Conservation (phyloP, 2,888 invertebrate species). For the Saturnia japonica region DNA sequence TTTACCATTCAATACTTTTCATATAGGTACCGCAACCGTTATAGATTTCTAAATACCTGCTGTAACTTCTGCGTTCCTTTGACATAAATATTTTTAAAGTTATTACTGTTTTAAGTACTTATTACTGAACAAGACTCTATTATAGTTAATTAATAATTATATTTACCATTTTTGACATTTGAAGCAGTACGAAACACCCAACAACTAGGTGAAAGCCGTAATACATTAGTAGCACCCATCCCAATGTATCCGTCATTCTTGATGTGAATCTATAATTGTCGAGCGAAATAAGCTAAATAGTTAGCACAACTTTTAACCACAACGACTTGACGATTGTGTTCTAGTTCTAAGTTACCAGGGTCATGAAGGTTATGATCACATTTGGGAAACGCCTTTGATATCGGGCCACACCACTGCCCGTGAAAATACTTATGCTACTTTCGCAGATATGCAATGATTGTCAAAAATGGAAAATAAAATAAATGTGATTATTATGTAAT, state of each 20-base stretch:
- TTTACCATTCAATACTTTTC: neutral
- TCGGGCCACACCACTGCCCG: no score
- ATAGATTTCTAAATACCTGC: neutral
- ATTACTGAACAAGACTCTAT: neutral
- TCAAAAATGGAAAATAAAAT: no score
- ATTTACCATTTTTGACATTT: constrained; percentile 36
- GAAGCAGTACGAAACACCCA: constrained; percentile 36
- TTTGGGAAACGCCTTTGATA: no score
- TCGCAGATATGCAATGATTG: no score
- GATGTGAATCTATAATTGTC: constrained; percentile 28
- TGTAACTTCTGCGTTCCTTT: neutral
- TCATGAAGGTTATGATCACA: no score
- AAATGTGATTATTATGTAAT: no score
- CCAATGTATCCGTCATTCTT: constrained; percentile 32
- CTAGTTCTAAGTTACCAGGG: no score
- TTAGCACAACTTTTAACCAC: neutral
- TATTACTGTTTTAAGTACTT: neutral
- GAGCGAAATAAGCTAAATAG: neutral
- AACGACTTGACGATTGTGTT: neutral
- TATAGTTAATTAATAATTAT: neutral
- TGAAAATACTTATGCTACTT: no score
- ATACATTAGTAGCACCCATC: constrained; percentile 30
- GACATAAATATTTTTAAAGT: neutral
- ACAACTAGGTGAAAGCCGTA: constrained; percentile 33
- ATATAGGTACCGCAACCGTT: neutral